Evolutionary conservation across 2,888 invertebrate genomes (phyloP), one percentile per base, ranked within the genome.

Genomic region (Abrostola tripartita): DNA sequence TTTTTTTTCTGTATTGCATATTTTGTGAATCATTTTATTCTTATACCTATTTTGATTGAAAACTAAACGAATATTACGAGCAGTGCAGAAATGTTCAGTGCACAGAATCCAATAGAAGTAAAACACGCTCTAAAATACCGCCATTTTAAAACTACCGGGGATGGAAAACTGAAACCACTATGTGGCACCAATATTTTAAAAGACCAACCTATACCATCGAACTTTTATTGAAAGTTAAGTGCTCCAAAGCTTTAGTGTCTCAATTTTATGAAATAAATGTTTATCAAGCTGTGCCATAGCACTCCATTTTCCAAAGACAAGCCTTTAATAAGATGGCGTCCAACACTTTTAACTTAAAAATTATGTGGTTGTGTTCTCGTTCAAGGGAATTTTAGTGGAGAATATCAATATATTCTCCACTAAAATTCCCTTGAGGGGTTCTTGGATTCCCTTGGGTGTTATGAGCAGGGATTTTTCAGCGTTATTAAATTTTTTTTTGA

Each of bases 211-310:
- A 88, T 87, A 69, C 78, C 72, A 68, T 53, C 71, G 80, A 75
- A 83, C 64, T 61, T 86, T 89, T 88, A 88, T 87, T 85, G 86
- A 86, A 86, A 86, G 81, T 84, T 81, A 79, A 81, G 81, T 80
- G 82, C 79, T 79, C 51, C 37, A 74, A 81, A 75, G 77, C 75
- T 79, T 73, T 78, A 80, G 81, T 76, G 75, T 82, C 81, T 82
- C 81, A 77, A 84, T 85, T 86, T 88, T 86, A 83, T 81, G 68
- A 87, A 86, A 87, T 85, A 86, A 81, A 78, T 79, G 69, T 77
- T 73, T 42, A 49, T 37, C 66, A 52, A 63, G 55, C 59, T 61
- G 58, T 65, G 78, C 72, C 62, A 75, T 63, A 61, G 53, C 62
- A 41, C 69, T 62, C 49, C 60, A 75, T 82, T 78, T 79, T 78